Evolutionary conservation across 2,113 vertebrate species (phyloP), one percentile per base, ranked within the genome.

Genomic region (Dipodomys stephensi): DNA sequence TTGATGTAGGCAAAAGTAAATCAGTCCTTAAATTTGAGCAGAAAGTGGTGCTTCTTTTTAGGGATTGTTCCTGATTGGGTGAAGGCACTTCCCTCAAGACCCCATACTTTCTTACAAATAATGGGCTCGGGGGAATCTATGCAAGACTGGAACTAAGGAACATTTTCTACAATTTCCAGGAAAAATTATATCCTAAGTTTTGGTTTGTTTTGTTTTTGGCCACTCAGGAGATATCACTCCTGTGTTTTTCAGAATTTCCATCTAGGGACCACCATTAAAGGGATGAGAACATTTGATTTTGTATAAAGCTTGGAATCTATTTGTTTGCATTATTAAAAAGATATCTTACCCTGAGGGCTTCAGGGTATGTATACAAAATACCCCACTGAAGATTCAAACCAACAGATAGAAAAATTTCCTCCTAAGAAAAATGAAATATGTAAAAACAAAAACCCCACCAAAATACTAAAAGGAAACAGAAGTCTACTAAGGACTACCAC

Each of bases 241-340:
- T 72, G 67, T 44, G 64, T 84, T 93, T 94, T 57, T 90, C 53
- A 84, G 64, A 27, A 62, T 92, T 71, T 94, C 89, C 73, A 83
- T 78, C 88, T 90, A 76, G 67, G 68, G 44, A 67, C 49, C 53
- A 87, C 83, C 83, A 49, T 64, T 39, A 83, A 84, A 94, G 65
- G 39, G 76, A 78, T 13, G 87, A 93, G 57, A 84, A 88, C 60
- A 35, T 90, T 95, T 83, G 30, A 30, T 46, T 88, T 87, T 83
- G 67, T 84, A 81, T 13, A 91, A 88, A 92, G 39, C 73, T 95
- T 93, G 89, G 87, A 92, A 82, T 96, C 92, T 96, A 77, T 94
- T 95, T 95, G 79, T 91, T 91, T 96, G 82, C 92, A 92, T 96
- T 95, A 95, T 97, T 96, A 95, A 95, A 95, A 95, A 92, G 94